phyloP scores from a whole-genome alignment of 2,113 vertebrate genomes.

The Archilochus colubris region DNA sequence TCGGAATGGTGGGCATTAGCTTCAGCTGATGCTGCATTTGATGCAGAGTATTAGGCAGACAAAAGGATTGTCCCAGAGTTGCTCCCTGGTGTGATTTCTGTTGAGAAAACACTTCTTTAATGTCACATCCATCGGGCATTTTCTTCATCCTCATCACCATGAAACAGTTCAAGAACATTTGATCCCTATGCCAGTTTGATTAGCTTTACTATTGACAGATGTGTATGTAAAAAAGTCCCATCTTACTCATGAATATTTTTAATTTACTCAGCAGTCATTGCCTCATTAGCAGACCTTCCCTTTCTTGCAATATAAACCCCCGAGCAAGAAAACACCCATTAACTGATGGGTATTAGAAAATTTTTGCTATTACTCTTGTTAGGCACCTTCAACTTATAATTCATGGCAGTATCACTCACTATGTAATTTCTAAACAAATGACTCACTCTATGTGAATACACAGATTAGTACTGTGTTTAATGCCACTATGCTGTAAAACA shows the following conservation, averaged over 20 bases:
- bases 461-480: conserved; percentile 1
- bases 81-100: accelerated
- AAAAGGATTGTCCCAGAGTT: background rate
- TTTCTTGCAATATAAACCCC: background rate
- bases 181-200: background rate
- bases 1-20: accelerated
- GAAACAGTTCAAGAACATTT: background rate
- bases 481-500: background rate
- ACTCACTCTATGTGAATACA: conserved; percentile 2
- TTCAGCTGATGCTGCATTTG: background rate
- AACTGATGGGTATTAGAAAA: background rate
- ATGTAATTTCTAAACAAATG: conserved; percentile 40
- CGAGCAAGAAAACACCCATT: background rate
- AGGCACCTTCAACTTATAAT: background rate
- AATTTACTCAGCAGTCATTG: background rate
- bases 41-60: accelerated
- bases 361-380: conserved; percentile 40
- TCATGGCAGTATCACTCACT: background rate
- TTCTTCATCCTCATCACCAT: background rate
- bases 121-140: background rate
- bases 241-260: background rate
- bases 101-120: background rate
- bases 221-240: background rate
- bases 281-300: background rate
- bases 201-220: background rate